These are phyloP conservation scores for Danaus chrysippus DNA, from an alignment of 2,888 invertebrate genomes.

Conservation along the genomic window DNA sequence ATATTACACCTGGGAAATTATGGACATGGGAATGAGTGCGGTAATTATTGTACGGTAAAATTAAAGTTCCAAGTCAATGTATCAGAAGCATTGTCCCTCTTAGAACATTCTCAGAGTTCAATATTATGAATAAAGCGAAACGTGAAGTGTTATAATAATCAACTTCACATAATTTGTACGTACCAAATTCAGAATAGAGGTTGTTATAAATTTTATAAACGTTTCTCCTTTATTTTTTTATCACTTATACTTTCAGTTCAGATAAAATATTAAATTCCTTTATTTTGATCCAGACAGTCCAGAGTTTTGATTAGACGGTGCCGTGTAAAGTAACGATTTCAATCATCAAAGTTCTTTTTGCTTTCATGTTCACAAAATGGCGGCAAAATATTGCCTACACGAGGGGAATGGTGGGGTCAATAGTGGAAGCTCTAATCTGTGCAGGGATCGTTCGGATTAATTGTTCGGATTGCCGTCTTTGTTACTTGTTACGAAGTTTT, in stretches of 20 bases:
- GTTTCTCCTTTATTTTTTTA: no score
- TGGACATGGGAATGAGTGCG: slow-evolving; percentile 51
- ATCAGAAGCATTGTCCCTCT: slow-evolving; percentile 23
- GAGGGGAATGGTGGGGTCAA: slow-evolving; percentile 58
- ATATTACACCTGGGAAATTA: slow-evolving; percentile 50
- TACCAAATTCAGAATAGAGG: not conserved
- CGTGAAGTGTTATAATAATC: slow-evolving; percentile 1
- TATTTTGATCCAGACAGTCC: no score
- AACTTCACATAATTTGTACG: not conserved
- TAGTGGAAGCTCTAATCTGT: slow-evolving; percentile 71
- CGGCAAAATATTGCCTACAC: slow-evolving; percentile 71
- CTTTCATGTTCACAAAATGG: slow-evolving; percentile 66
- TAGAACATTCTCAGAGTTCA: slow-evolving; percentile 45
- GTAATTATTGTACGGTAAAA: slow-evolving; percentile 48
- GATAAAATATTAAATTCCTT: no score
- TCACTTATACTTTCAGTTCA: no score
- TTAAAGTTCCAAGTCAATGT: slow-evolving; percentile 38
- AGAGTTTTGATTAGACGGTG: slow-evolving; percentile 12
- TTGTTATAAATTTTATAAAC: no score
- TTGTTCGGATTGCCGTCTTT: slow-evolving; percentile 71
- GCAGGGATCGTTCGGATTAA: slow-evolving; percentile 73
- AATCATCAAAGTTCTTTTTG: slow-evolving; percentile 65
- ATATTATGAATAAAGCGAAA: slow-evolving; percentile 51
- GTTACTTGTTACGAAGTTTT: slow-evolving; percentile 67
- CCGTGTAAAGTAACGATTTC: slow-evolving; percentile 53